Conservation (phyloP, 2,888 invertebrate species). For the Incurvaria masculella region DNA sequence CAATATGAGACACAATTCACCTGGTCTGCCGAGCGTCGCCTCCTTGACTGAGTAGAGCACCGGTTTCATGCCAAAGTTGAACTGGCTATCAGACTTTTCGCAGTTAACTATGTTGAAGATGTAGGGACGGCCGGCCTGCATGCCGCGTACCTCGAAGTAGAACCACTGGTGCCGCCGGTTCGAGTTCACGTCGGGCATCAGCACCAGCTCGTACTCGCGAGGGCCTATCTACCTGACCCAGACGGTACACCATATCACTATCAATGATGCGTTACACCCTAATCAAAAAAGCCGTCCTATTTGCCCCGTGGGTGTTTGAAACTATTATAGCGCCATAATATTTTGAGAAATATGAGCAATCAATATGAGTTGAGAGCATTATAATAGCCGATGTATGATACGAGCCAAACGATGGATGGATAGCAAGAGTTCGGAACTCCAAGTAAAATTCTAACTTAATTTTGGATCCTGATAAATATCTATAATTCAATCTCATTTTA, state of each 20-base stretch:
- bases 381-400: too few relatives aligned
- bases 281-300: constrained; percentile 4
- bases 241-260: background rate
- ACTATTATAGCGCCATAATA: too few relatives aligned
- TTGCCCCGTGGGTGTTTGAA: too few relatives aligned
- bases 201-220: constrained; percentile 76
- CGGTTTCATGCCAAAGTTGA: constrained; percentile 87
- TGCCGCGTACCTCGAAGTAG: constrained; percentile 84
- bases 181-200: constrained; percentile 82
- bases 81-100: constrained; percentile 83
- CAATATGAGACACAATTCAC: constrained; percentile 25
- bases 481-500: too few relatives aligned
- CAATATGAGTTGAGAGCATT: too few relatives aligned
- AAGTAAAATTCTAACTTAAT: too few relatives aligned
- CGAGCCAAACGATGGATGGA: too few relatives aligned
- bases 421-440: too few relatives aligned
- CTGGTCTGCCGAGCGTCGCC: constrained; percentile 53
- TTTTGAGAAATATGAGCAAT: too few relatives aligned
- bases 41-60: constrained; percentile 80
- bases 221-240: constrained; percentile 58
- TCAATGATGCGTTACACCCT: constrained; percentile 3
- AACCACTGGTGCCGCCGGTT: constrained; percentile 83
- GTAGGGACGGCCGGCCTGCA: constrained; percentile 66
- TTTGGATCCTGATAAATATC: too few relatives aligned
- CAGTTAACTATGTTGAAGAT: constrained; percentile 86